Conservation (phyloP, 2,888 invertebrate genomes). For the Leuctra nigra region DNA sequence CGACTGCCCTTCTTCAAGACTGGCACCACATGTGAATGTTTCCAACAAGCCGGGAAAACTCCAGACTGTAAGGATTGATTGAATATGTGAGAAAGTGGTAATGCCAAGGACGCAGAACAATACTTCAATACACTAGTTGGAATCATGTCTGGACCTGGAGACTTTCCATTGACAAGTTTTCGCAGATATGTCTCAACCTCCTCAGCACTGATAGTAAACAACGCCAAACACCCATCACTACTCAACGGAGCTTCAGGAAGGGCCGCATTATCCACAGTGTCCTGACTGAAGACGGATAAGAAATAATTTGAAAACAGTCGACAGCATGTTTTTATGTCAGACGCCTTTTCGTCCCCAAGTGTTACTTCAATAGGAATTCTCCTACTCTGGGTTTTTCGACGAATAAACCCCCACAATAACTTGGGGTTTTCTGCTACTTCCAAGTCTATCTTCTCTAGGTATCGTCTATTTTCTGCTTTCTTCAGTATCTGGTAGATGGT, state of each 20-base stretch:
- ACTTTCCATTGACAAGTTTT: neutral
- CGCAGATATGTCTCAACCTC: neutral
- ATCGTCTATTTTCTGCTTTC: neutral
- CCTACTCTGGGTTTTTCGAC: neutral
- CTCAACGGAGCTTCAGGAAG: neutral
- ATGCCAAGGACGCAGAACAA: neutral
- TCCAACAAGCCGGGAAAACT: neutral
- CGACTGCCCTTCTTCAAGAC: neutral
- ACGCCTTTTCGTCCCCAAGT: neutral
- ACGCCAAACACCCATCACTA: neutral
- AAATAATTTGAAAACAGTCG: neutral
- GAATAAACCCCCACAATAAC: neutral
- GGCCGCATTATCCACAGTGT: neutral
- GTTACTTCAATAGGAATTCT: neutral
- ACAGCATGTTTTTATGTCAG: neutral
- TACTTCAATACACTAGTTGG: neutral
- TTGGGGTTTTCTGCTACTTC: neutral
- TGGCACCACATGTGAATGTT: neutral
- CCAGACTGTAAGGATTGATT: neutral
- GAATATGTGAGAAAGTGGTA: neutral
- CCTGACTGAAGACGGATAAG: neutral
- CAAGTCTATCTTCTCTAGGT: neutral
- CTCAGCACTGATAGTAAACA: neutral
- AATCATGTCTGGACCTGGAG: neutral
- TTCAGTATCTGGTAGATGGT: neutral